Conservation (phyloP, 2,797 vertebrate genomes). For the Pangasius djambal region DNA sequence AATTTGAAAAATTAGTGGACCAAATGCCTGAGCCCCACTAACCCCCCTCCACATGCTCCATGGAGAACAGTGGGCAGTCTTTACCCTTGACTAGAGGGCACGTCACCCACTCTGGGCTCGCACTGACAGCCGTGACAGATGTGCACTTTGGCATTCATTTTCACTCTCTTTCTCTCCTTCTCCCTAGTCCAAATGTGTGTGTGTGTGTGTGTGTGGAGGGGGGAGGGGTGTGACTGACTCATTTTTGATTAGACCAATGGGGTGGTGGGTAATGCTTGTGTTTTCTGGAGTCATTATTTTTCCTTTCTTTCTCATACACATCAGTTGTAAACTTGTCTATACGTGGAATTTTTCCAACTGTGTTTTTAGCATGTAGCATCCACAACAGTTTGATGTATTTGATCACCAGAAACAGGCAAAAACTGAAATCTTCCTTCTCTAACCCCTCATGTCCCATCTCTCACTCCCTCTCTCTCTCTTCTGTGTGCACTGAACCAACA, state of each 20-base stretch:
- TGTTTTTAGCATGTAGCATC: not conserved
- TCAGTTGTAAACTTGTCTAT: not conserved
- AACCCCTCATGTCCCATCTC: conserved; percentile 22
- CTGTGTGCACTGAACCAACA: conserved; percentile 74
- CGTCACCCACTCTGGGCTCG: conserved; percentile 55
- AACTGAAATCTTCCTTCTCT: not conserved
- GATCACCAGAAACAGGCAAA: not conserved
- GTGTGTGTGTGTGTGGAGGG: not conserved
- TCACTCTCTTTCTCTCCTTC: conserved; percentile 55
- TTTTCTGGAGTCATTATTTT: conserved; percentile 6
- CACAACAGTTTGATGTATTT: conserved; percentile 17
- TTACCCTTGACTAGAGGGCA: conserved; percentile 84
- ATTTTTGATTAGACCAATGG: conserved; percentile 28
- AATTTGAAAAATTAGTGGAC: not conserved
- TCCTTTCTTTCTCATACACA: not conserved
- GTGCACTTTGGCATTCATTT: conserved; percentile 85
- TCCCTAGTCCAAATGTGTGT: conserved; percentile 14
- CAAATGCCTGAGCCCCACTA: not conserved
- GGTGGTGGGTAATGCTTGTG: not conserved
- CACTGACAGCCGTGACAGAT: conserved; percentile 85
- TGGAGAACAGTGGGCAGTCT: conserved; percentile 76
- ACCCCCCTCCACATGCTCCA: conserved; percentile 13
- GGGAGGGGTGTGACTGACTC: conserved; percentile 6
- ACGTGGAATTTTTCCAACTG: not conserved
- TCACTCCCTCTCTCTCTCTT: conserved; percentile 45